Conservation (phyloP, 2,888 invertebrate species). For the Spilosoma lubricipeda region DNA sequence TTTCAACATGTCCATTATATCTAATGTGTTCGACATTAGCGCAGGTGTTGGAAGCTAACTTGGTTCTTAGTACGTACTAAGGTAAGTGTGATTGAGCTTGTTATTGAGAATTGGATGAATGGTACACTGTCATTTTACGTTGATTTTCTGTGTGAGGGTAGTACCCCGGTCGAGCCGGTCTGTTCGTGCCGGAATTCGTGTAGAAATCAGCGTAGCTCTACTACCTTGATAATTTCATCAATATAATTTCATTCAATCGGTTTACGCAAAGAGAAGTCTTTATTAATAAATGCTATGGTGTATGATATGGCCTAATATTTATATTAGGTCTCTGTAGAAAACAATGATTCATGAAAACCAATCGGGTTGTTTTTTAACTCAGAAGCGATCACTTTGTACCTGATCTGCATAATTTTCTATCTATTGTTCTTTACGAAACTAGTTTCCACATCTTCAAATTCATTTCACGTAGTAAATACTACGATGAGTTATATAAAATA, state of each 20-base stretch:
- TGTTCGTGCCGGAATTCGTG: too few relatives aligned
- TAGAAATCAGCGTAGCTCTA: too few relatives aligned
- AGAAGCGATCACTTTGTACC: not conserved
- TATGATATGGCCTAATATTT: not conserved
- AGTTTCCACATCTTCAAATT: not conserved
- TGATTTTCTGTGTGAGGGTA: too few relatives aligned
- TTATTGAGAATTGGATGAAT: not conserved
- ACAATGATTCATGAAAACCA: not conserved
- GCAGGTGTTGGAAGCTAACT: conserved; percentile 29
- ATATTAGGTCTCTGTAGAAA: not conserved
- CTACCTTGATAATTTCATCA: too few relatives aligned
- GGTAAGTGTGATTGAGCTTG: not conserved
- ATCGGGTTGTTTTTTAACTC: not conserved
- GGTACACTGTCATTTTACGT: too few relatives aligned
- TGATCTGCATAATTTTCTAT: conserved; percentile 2
- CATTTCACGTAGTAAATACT: not conserved
- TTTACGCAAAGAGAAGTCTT: too few relatives aligned
- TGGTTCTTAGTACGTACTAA: conserved; percentile 13
- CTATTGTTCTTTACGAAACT: conserved; percentile 3
- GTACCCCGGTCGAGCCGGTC: too few relatives aligned
- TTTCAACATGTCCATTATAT: conserved; percentile 35
- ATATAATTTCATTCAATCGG: too few relatives aligned
- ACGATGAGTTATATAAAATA: conserved; percentile 19
- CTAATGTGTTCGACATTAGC: conserved; percentile 35
- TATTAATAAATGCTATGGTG: too few relatives aligned